Conservation (phyloP, 2,888 invertebrate genomes). For the Lepeophtheirus nordmannii region DNA sequence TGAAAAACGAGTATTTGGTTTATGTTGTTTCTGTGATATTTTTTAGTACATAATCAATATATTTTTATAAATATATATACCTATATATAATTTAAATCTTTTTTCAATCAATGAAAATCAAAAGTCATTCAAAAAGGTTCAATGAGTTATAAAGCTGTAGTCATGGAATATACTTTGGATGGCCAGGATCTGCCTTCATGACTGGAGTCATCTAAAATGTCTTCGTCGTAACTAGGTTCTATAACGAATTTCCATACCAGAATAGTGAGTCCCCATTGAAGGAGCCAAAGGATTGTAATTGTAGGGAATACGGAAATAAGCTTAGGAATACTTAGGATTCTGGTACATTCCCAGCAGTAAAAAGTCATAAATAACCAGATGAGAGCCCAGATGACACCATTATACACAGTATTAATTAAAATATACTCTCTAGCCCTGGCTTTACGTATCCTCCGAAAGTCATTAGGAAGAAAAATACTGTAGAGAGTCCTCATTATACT, state of each 20-base stretch:
- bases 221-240: no score
- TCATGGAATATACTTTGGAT: no score
- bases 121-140: no score
- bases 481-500: neutral
- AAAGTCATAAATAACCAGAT: constrained; percentile 12
- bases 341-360: constrained; percentile 20
- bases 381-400: neutral
- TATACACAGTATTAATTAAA: neutral
- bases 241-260: constrained; percentile 1
- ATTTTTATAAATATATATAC: no score
- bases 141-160: no score
- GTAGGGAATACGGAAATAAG: constrained; percentile 7
- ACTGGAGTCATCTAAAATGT: no score
- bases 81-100: no score
- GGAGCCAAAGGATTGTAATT: neutral
- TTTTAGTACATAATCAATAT: no score
- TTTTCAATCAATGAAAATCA: no score
- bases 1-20: no score
- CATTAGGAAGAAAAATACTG: neutral
- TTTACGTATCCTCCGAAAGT: neutral
- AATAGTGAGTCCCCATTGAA: neutral
- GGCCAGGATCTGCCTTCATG: no score
- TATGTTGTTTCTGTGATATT: no score
- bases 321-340: constrained; percentile 4
- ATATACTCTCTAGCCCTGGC: constrained; percentile 4